These are phyloP conservation scores for Fulmarus glacialis DNA, from an alignment of 2,113 vertebrate genomes.

Conservation along the genomic window DNA sequence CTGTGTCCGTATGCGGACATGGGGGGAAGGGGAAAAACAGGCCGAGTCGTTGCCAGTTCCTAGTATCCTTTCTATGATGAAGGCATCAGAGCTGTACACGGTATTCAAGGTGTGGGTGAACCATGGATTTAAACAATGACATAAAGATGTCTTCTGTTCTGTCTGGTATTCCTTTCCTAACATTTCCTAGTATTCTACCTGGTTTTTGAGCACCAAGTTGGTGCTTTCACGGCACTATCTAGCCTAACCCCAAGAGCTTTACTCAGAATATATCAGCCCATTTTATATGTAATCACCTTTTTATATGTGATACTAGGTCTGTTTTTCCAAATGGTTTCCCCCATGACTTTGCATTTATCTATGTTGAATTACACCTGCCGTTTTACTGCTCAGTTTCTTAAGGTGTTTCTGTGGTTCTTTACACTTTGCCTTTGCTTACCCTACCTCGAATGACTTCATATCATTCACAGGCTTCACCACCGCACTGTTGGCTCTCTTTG, in stretches of 20 bases:
- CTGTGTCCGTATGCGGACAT: not conserved
- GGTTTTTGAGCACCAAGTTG: not conserved
- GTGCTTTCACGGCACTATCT: not conserved
- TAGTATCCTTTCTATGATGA: not conserved
- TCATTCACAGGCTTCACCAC: not conserved
- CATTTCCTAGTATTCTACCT: not conserved
- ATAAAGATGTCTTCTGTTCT: not conserved
- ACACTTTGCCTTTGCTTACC: not conserved
- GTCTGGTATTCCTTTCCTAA: not conserved
- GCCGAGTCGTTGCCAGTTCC: not conserved
- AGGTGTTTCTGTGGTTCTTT: not conserved
- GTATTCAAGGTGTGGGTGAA: not conserved
- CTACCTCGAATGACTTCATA: accelerated
- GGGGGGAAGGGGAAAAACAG: not conserved
- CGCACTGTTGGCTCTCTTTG: not conserved
- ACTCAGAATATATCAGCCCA: not conserved
- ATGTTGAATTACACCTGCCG: accelerated
- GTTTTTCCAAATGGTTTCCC: not conserved
- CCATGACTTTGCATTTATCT: not conserved
- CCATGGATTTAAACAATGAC: not conserved
- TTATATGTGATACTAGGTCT: not conserved
- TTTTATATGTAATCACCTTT: not conserved
- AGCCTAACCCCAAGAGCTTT: not conserved
- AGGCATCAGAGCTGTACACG: not conserved
- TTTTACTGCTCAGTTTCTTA: not conserved